Percentiles rank a stretch among this genome's conserved stretches.
Conservation (phyloP, 2,888 invertebrate genomes). For the Biston stratarius region DNA sequence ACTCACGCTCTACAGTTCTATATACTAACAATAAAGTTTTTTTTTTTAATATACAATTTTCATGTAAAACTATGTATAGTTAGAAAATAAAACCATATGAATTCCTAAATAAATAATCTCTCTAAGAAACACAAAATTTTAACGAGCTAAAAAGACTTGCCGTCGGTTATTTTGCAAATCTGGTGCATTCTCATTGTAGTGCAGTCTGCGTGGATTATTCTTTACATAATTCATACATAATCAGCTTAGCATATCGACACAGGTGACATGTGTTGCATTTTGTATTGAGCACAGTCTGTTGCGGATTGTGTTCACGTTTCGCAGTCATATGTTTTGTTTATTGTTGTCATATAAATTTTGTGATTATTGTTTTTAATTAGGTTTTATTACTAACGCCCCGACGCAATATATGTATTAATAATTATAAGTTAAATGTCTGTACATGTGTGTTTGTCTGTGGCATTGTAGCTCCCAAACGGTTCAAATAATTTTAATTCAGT, state of each 20-base stretch:
- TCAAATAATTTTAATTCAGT: too few relatives aligned
- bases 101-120: slow-evolving; percentile 4
- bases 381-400: not conserved
- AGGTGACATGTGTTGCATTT: slow-evolving; percentile 79
- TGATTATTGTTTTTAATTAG: not conserved
- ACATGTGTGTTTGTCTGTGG: too few relatives aligned
- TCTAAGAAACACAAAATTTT: slow-evolving; percentile 26
- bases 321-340: slow-evolving; percentile 19
- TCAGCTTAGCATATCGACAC: slow-evolving; percentile 78
- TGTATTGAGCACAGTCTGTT: slow-evolving; percentile 42
- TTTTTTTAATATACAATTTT: too few relatives aligned
- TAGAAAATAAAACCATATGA: not conserved
- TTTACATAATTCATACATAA: slow-evolving; percentile 83
- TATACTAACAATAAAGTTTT: too few relatives aligned
- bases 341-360: slow-evolving; percentile 6
- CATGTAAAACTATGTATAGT: too few relatives aligned
- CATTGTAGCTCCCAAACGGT: too few relatives aligned
- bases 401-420: too few relatives aligned
- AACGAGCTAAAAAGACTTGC: slow-evolving; percentile 48
- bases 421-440: too few relatives aligned
- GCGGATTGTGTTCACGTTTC: slow-evolving; percentile 29
- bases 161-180: slow-evolving; percentile 46
- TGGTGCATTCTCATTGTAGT: slow-evolving; percentile 60
- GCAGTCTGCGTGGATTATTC: slow-evolving; percentile 58
- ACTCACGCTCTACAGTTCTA: too few relatives aligned